Base-by-base conservation (phyloP, 2,888 invertebrate species). In the Leptothorax acervorum region DNA sequence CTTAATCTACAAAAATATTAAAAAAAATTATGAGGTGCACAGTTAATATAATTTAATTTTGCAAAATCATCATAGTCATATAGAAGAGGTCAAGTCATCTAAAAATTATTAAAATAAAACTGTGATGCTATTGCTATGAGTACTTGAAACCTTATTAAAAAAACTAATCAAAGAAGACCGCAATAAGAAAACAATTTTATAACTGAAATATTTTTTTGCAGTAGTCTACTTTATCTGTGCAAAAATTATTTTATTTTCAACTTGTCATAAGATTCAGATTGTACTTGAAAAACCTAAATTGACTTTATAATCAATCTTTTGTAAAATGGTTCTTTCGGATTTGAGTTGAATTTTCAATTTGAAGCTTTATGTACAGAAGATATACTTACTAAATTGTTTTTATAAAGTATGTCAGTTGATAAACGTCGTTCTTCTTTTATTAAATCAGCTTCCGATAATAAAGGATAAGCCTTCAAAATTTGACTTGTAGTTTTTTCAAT, bases 381-480 rank as follows among this genome's bases (percentile, higher is more conserved):
- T 45, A 48, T 15, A 48, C n/a, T 55, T 55, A 55, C 53, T 55
- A 55, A 55, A 55, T 55, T 55, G 53, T 55, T 55, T 55, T 55
- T 55, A 9, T 55, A 55, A n/a, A 0, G n/a, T 55, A 55, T 9
- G 9, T 55, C 53, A n/a, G 53, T 55, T 3, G n/a, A 55, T 55
- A 55, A 2, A 55, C 53, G 9, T 55, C n/a, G 8, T 55, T 55
- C 9, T 55, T 55, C 53, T 55, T n/a, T 55, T n/a, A 9, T 55
- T 55, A 55, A 9, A n/a, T 55, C 53, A n/a, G n/a, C 9, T 9
- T 55, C 53, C 8, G 53, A n/a, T n/a, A 55, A n/a, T 55, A 55
- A 55, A 5, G 55, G 23, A 9, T 55, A n/a, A 9, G 3, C n/a
- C n/a, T 55, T 23, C 23, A 55, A n/a, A 55, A 55, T 55, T 55